Evolutionary conservation across 2,888 invertebrate species (phyloP).

Genomic region (Aphrophora alni): DNA sequence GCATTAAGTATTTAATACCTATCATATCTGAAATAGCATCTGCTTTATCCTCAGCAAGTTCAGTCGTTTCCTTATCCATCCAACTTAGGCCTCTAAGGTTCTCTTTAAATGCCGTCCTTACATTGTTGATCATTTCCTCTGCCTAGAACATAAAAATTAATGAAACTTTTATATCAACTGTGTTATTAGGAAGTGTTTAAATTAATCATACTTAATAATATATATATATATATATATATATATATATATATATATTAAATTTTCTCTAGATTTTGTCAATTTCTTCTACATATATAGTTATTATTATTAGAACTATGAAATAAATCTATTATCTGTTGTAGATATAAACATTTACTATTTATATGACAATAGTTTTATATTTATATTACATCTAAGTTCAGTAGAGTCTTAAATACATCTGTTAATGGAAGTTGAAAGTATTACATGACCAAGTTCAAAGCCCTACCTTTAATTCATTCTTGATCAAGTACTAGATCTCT

Average conservation of each 20-base stretch:
- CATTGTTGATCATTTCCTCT: constrained; percentile 90
- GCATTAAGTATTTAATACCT: no score
- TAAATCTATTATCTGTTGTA: no score
- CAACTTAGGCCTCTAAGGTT: constrained; percentile 86
- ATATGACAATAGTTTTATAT: no score
- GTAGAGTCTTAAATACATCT: no score
- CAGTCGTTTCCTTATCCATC: constrained; percentile 93
- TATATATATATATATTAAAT: background rate
- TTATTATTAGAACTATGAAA: no score
- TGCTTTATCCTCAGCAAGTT: constrained; percentile 88
- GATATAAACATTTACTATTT: no score
- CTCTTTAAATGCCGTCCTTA: constrained; percentile 86
- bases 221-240: background rate
- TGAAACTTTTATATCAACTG: background rate
- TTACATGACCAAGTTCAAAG: no score
- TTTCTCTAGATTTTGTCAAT: background rate
- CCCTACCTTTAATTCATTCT: no score
- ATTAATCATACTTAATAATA: background rate
- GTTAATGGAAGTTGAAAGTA: no score
- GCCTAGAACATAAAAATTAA: constrained; percentile 71
- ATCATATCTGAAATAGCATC: constrained; percentile 96
- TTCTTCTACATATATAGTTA: no score
- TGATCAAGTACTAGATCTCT: no score
- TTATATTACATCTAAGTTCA: no score
- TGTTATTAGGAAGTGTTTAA: background rate